Evolutionary conservation across 1,140 invertebrate genomes (phyloP).

Genomic region (Campodea augens): DNA sequence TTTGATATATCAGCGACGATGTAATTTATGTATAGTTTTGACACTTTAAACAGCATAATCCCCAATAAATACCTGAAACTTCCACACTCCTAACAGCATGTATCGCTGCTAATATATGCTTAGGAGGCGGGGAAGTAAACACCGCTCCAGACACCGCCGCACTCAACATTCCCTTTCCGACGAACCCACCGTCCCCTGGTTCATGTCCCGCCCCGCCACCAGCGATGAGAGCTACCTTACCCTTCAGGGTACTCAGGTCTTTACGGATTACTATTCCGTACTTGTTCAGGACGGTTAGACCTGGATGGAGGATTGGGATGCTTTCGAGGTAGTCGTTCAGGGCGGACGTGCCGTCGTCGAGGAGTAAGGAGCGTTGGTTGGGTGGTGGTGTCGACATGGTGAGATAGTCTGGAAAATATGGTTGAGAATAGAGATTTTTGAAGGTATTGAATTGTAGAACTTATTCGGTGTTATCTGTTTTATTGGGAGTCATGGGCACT

Average conservation of each 20-base stretch:
- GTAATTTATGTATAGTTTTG: too few species aligned
- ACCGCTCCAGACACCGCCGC: constrained; percentile 40
- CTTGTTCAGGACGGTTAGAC: background rate
- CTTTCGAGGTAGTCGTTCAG: background rate
- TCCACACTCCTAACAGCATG: constrained; percentile 1
- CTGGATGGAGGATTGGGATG: background rate
- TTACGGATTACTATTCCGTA: background rate
- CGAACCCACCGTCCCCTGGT: constrained; percentile 37
- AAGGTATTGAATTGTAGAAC: too few species aligned
- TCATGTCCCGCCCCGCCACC: constrained; percentile 49
- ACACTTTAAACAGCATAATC: too few species aligned
- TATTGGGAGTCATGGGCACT: too few species aligned
- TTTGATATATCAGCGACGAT: too few species aligned
- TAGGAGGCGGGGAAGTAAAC: constrained; percentile 37
- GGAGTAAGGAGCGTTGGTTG: too few species aligned
- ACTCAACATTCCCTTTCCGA: constrained; percentile 45
- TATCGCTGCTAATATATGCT: constrained; percentile 29
- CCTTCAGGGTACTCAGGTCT: constrained; percentile 8
- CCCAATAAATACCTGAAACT: too few species aligned
- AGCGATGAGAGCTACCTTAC: constrained; percentile 36
- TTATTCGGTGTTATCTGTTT: too few species aligned
- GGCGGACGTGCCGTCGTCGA: too few species aligned
- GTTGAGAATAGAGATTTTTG: too few species aligned
- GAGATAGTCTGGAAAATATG: too few species aligned
- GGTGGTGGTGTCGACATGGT: too few species aligned